Base-by-base conservation (phyloP, 1,140 invertebrate genomes). In the Panulirus ornatus region DNA sequence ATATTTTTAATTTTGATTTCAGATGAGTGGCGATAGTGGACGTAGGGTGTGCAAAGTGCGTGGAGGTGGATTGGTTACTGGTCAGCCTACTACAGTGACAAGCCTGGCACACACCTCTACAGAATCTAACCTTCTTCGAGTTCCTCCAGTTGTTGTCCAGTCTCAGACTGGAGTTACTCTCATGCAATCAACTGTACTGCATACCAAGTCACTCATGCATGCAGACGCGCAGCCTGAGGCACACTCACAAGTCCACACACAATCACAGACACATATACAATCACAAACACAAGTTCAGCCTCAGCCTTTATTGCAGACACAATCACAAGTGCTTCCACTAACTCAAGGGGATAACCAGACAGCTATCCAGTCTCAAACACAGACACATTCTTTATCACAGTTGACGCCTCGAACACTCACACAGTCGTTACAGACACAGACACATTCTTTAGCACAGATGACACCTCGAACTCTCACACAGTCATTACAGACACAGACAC, bases 1-100 rank as follows among this genome's bases (percentile, higher is more conserved):
- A n/a, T n/a, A n/a, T n/a, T n/a, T n/a, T n/a, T n/a, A n/a, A n/a
- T n/a, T n/a, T n/a, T 85, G 14, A 27, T 75, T 71, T 66, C 75
- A 89, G 87, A 89, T 89, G 87, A 89, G 70, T 71, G 78, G 83
- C 83, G 87, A 82, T 16, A 75, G 87, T 40, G 44, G 87, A 34
- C 79, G 40, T 11, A 89, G 54, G 58, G 36, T 71, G n/a, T 83
- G 83, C 44, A 82, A 89, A 66, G 54, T 19, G 11, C 58, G 66
- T 51, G 63, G 66, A 36, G 27, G 73, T 40, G 58, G 63, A 34
- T 16, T 40, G 54, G 79, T 27, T 40, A 63, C 8, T 2, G 22
- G 19, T n/a, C 79, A 63, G 16, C n/a, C 79, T 30, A 19, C 47
- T 36, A 22, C 54, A 1, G 79, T 34, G 47, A n/a, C n/a, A n/a